Base-by-base conservation (phyloP, 2,888 invertebrate species). In the Meloe dianella region DNA sequence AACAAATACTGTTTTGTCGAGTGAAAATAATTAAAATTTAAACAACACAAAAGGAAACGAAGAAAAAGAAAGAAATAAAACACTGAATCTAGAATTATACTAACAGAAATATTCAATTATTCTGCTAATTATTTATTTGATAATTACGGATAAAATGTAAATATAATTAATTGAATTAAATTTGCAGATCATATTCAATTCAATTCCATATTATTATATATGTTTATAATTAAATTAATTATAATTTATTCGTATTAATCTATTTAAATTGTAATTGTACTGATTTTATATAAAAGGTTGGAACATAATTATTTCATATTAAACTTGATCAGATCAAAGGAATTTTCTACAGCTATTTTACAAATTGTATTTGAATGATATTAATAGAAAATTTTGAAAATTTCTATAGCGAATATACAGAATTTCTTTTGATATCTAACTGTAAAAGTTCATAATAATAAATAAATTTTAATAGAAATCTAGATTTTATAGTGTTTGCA, bases 391-490 rank as follows among this genome's bases (percentile, higher is more conserved):
- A n/a, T n/a, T n/a, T n/a, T n/a, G n/a, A n/a, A n/a, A n/a, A n/a
- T n/a, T n/a, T n/a, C n/a, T n/a, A n/a, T n/a, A n/a, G n/a, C n/a
- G n/a, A n/a, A n/a, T n/a, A n/a, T n/a, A n/a, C n/a, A n/a, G 10
- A 51, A 22, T 20, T 22, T 51, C 51, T 51, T 51, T 51, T 51
- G 22, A 51, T 51, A 22, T 27, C 54, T 27, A 54, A 54, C 54
- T 54, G 54, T 54, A 54, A 54, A 54, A 54, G 27, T 54, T 24
- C 54, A 54, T 12, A 54, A 54, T 7, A 27, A 27, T 54, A 54
- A 54, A 54, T 54, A 54, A 54, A 54, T 54, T 54, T 12, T 54
- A 27, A 14, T 54, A 24, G 54, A 14, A 54, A 54, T n/a, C 54
- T 54, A 47, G 54, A 24, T 20, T 24, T 14, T 54, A 2, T 22